Evolutionary conservation across 2,797 vertebrate genomes (phyloP).

Genomic region (Sylvilagus floridanus): DNA sequence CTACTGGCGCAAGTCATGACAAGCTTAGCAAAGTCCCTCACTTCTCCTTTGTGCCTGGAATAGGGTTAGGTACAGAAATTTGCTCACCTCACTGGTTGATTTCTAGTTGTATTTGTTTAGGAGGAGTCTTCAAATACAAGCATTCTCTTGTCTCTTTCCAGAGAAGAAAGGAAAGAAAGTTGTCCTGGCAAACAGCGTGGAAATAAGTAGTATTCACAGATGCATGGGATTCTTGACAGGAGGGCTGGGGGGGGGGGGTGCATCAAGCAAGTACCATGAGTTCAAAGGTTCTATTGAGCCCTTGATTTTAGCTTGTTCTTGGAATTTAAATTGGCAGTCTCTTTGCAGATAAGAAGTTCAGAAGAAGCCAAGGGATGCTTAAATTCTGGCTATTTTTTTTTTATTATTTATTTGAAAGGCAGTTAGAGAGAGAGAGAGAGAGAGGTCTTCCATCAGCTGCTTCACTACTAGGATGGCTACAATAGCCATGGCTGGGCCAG

Average conservation of each 20-base stretch:
- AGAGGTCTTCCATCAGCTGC: too few relatives aligned
- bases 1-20: conserved; percentile 89
- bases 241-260: conserved; percentile 75
- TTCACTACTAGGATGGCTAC: too few relatives aligned
- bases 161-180: conserved; percentile 88
- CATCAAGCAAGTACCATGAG: conserved; percentile 90
- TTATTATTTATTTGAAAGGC: too few relatives aligned
- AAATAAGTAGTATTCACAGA: conserved; percentile 89
- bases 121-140: conserved; percentile 92
- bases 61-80: conserved; percentile 72
- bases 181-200: conserved; percentile 91
- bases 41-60: not conserved
- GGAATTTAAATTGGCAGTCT: conserved; percentile 89
- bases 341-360: conserved; percentile 91
- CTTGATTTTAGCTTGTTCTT: conserved; percentile 86
- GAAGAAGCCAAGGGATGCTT: conserved; percentile 90
- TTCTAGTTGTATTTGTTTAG: conserved; percentile 92
- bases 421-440: too few relatives aligned
- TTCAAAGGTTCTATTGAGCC: conserved; percentile 91
- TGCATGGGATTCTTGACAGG: conserved; percentile 70
- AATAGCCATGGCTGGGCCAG: too few relatives aligned
- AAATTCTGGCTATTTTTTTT: conserved; percentile 64
- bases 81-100: conserved; percentile 89
- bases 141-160: conserved; percentile 93
- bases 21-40: conserved; percentile 35